Evolutionary conservation across 1,140 invertebrate genomes (phyloP).

Genomic region (Camponotus vicinus): DNA sequence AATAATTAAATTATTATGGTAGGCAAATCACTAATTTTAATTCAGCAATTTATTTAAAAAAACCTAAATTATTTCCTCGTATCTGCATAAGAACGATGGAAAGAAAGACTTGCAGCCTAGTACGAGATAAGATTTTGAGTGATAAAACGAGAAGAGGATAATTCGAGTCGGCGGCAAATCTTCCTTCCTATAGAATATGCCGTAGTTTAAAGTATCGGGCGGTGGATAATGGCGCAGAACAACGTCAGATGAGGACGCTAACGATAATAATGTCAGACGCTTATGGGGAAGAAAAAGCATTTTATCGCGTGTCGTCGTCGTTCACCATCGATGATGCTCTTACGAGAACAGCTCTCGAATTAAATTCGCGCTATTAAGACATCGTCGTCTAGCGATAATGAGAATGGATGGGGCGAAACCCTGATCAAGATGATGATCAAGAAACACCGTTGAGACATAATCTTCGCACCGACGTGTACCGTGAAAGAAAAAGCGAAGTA

Average conservation of each 20-base stretch:
- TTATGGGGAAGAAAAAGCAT: conserved; percentile 36
- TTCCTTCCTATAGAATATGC: background rate
- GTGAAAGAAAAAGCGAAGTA: background rate
- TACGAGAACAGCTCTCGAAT: conserved; percentile 27
- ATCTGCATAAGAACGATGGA: background rate
- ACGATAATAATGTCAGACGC: conserved; percentile 52
- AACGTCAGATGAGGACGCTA: conserved; percentile 44
- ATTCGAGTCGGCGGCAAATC: conserved; percentile 20
- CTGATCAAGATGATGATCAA: background rate
- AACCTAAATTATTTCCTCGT: background rate
- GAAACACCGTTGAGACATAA: conserved; percentile 22
- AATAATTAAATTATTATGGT: background rate
- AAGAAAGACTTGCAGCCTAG: conserved; percentile 19
- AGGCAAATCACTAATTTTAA: background rate
- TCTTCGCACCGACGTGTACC: conserved; percentile 41
- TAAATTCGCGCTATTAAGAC: conserved; percentile 72
- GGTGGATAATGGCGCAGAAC: conserved; percentile 58
- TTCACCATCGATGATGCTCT: background rate
- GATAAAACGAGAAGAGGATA: conserved; percentile 29
- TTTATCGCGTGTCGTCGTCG: conserved; percentile 52
- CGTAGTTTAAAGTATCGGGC: conserved; percentile 41
- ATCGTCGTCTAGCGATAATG: conserved; percentile 61
- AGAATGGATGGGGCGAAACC: conserved; percentile 46
- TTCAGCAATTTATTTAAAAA: background rate
- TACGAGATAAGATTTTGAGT: conserved; percentile 49